Percentiles rank a stretch among this genome's conserved stretches.
phyloP scores from a whole-genome alignment of 1,140 invertebrate genomes.

The Meloidogyne floridensis region DNA sequence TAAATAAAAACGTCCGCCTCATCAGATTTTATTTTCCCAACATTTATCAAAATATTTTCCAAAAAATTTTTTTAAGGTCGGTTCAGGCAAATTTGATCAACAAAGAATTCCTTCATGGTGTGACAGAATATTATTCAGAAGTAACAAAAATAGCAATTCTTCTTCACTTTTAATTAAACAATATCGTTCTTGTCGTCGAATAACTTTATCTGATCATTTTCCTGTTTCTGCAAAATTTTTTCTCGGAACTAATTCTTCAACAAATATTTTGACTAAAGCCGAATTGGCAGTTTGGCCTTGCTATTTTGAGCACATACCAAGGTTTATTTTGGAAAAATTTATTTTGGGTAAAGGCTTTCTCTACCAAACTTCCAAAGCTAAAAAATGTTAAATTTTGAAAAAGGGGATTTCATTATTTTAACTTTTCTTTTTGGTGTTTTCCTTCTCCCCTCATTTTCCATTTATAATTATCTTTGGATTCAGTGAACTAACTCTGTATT shows the following conservation, averaged over 20 bases:
- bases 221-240: slow-evolving; percentile 39
- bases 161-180: not conserved
- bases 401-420: too few species aligned
- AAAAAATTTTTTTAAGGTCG: slow-evolving; percentile 21
- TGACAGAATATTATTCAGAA: slow-evolving; percentile 31
- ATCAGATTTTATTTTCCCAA: too few species aligned
- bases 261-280: not conserved
- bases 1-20: too few species aligned
- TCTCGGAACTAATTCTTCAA: not conserved
- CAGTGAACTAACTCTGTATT: too few species aligned
- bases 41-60: too few species aligned
- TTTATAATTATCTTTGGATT: too few species aligned
- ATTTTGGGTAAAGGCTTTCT: too few species aligned
- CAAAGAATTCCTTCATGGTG: slow-evolving; percentile 39
- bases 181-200: slow-evolving; percentile 32
- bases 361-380: too few species aligned
- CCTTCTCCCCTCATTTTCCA: too few species aligned
- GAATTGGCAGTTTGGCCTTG: slow-evolving; percentile 12
- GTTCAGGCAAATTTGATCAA: slow-evolving; percentile 31
- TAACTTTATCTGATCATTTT: slow-evolving; percentile 37
- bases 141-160: not conserved
- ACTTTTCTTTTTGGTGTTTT: too few species aligned
- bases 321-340: not conserved
- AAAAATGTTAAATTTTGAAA: too few species aligned
- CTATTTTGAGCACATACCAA: slow-evolving; percentile 39